phyloP scores from a whole-genome alignment of 2,113 vertebrate genomes.

The Pan paniscus region DNA sequence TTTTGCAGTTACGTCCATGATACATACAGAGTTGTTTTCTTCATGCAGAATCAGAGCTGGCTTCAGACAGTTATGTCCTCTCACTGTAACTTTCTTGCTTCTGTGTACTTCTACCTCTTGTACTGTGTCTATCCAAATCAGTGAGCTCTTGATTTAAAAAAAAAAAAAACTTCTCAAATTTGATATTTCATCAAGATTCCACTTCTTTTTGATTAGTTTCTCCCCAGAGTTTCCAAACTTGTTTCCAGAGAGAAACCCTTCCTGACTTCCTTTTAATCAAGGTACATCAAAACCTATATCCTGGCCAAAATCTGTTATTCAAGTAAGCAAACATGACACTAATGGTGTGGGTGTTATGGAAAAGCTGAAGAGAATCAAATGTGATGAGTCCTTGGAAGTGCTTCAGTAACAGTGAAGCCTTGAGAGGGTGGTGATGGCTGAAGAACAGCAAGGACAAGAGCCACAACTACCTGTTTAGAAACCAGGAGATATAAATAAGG shows the following conservation, averaged over 20 bases:
- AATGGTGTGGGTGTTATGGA: constrained; percentile 26
- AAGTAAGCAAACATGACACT: constrained; percentile 86
- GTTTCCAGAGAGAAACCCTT: constrained; percentile 84
- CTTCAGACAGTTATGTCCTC: constrained; percentile 90
- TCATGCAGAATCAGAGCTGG: constrained; percentile 90
- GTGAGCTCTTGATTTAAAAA: constrained; percentile 90
- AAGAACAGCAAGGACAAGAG: background rate
- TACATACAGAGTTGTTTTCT: constrained; percentile 90
- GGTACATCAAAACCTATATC: constrained; percentile 87
- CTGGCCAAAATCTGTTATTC: constrained; percentile 88
- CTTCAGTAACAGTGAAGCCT: background rate
- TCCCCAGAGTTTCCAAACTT: constrained; percentile 91
- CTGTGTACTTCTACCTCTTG: constrained; percentile 91
- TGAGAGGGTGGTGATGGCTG: background rate
- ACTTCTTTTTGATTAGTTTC: constrained; percentile 92
- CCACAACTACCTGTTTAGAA: background rate
- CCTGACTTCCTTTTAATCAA: constrained; percentile 89
- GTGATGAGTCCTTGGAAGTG: rapidly evolving
- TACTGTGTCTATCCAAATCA: constrained; percentile 84
- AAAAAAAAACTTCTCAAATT: constrained; percentile 92
- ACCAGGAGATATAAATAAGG: background rate
- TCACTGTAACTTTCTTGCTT: constrained; percentile 90
- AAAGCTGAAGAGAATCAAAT: rapidly evolving
- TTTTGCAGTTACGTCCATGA: constrained; percentile 91
- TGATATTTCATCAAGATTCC: constrained; percentile 91